These are phyloP conservation scores for Pyxicephalus adspersus DNA, from an alignment of 2,113 vertebrate genomes.

Conservation along the genomic window DNA sequence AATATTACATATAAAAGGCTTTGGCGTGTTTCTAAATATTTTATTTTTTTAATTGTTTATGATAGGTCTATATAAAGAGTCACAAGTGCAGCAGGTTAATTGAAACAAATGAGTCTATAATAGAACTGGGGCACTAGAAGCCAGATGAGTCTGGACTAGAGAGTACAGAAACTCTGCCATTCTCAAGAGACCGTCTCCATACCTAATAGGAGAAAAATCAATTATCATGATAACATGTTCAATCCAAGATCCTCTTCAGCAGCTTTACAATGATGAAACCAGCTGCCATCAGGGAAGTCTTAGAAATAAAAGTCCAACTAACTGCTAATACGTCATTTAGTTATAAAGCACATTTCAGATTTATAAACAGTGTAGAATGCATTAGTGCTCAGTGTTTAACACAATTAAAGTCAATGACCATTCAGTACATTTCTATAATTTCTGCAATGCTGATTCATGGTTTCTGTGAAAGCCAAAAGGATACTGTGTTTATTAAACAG, in stretches of 20 bases:
- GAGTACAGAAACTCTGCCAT: background rate
- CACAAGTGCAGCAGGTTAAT: slow-evolving; percentile 19
- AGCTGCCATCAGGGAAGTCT: slow-evolving; percentile 13
- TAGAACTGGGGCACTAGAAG: slow-evolving; percentile 10
- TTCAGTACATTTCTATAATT: background rate
- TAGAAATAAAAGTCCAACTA: background rate
- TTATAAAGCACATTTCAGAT: background rate
- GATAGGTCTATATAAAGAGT: background rate
- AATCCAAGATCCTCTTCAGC: slow-evolving; percentile 39
- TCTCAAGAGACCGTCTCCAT: slow-evolving; percentile 33
- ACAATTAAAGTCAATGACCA: slow-evolving; percentile 6
- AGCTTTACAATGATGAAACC: slow-evolving; percentile 29
- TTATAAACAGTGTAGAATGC: background rate
- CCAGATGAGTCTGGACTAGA: slow-evolving; percentile 13
- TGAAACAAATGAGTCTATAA: slow-evolving; percentile 17
- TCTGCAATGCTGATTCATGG: background rate
- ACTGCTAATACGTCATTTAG: background rate
- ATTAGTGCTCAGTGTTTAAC: background rate
- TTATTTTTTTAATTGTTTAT: background rate
- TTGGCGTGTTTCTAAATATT: background rate
- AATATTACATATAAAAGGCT: too few relatives aligned
- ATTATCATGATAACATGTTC: slow-evolving; percentile 46
- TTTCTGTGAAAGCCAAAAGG: background rate
- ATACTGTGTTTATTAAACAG: background rate
- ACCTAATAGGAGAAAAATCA: slow-evolving; percentile 39